These are phyloP conservation scores for Homarus americanus DNA, from an alignment of 1,140 invertebrate genomes.

Conservation along the genomic window DNA sequence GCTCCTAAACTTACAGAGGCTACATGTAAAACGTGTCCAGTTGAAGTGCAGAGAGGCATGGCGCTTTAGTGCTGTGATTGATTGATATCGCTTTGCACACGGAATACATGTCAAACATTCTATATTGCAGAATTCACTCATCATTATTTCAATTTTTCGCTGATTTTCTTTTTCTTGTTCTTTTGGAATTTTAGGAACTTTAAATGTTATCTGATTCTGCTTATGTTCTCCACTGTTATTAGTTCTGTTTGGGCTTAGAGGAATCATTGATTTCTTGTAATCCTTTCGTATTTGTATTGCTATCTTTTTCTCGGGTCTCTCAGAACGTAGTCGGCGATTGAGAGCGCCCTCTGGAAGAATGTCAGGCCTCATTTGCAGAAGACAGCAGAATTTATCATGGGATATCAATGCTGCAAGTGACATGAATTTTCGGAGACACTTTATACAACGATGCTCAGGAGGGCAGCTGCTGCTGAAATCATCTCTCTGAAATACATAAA, in stretches of 20 bases:
- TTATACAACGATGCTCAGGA: conserved; percentile 43
- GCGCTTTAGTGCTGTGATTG: conserved; percentile 39
- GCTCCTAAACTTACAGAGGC: conserved; percentile 26
- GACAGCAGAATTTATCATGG: conserved; percentile 56
- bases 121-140: conserved; percentile 43
- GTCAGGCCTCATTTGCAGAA: conserved; percentile 49
- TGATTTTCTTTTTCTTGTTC: conserved; percentile 23
- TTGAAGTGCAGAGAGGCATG: conserved; percentile 44
- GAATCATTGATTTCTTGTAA: conserved; percentile 52
- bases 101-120: conserved; percentile 40
- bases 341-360: conserved; percentile 37
- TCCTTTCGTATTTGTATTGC: conserved; percentile 68
- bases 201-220: conserved; percentile 17
- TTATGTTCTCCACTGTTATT: neutral
- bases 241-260: neutral
- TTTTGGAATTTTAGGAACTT: conserved; percentile 32
- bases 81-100: conserved; percentile 49
- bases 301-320: conserved; percentile 66
- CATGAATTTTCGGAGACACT: conserved; percentile 37
- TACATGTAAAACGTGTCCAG: conserved; percentile 51
- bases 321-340: conserved; percentile 34
- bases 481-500: conserved; percentile 11
- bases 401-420: conserved; percentile 50
- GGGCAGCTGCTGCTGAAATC: neutral
- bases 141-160: neutral